Evolutionary conservation across 2,797 vertebrate genomes (phyloP).

Genomic region (Platyrinchus mystaceus): DNA sequence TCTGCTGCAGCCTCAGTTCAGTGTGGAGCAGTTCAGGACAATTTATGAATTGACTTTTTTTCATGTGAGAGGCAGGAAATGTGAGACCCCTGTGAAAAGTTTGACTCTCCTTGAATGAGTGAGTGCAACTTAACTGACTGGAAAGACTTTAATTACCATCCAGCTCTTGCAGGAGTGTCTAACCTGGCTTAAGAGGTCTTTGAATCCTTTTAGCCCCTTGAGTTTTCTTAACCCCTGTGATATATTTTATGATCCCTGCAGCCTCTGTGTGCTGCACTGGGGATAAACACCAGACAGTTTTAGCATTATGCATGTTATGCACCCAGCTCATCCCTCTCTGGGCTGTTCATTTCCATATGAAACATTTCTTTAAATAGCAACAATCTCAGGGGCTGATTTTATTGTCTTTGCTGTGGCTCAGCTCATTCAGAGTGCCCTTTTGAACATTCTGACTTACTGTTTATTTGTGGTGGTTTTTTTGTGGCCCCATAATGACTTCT

Average conservation of each 20-base stretch:
- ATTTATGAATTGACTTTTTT: not conserved
- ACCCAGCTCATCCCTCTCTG: not conserved
- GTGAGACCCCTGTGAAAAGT: not conserved
- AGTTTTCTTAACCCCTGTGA: not conserved
- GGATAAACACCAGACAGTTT: not conserved
- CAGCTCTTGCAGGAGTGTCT: not conserved
- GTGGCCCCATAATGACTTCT: not conserved
- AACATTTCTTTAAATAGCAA: conserved; percentile 44
- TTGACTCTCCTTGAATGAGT: not conserved
- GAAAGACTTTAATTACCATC: not conserved
- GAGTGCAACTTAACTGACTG: not conserved
- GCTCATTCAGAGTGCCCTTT: not conserved
- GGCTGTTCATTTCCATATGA: conserved; percentile 45
- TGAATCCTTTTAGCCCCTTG: not conserved
- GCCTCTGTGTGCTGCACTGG: not conserved
- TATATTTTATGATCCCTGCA: not conserved
- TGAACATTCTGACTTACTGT: not conserved
- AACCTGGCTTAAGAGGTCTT: not conserved
- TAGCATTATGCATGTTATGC: not conserved
- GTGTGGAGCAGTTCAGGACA: not conserved
- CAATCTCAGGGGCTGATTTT: conserved; percentile 28
- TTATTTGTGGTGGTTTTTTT: conserved; percentile 3
- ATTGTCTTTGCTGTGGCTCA: conserved; percentile 19
- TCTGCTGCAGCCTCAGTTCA: not conserved
- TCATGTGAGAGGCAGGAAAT: not conserved